Percentiles rank a stretch among this genome's conserved stretches.
These are phyloP conservation scores for Orycteropus afer DNA, from an alignment of 2,113 vertebrate species.

Conservation along the genomic window DNA sequence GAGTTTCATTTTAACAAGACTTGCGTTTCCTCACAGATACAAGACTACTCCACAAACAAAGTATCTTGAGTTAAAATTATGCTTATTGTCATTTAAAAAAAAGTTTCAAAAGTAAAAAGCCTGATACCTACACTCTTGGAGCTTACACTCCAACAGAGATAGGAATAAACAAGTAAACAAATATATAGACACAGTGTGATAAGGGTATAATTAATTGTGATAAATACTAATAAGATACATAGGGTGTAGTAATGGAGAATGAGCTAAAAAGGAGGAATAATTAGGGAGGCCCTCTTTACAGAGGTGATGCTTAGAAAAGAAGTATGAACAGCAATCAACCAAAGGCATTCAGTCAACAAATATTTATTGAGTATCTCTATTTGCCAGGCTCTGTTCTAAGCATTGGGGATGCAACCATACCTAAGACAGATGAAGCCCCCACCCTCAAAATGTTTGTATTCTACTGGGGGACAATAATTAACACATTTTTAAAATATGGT, in stretches of 20 bases:
- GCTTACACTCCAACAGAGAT: not conserved
- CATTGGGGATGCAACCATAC: not conserved
- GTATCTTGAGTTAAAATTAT: not conserved
- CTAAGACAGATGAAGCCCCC: not conserved
- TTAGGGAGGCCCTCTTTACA: not conserved
- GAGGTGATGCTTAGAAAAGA: constrained; percentile 9
- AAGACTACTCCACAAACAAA: not conserved
- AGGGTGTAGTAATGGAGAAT: not conserved
- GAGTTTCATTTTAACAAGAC: constrained; percentile 12
- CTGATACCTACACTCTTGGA: not conserved
- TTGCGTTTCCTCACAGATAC: constrained; percentile 10
- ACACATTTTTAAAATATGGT: not conserved
- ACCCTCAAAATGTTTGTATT: not conserved
- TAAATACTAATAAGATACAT: not conserved
- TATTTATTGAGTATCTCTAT: not conserved
- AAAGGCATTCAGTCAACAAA: constrained; percentile 31
- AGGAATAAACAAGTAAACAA: not conserved
- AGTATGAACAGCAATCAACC: not conserved
- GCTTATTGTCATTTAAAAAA: not conserved
- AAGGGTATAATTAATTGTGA: not conserved
- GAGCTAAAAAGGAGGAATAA: not conserved
- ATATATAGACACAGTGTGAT: not conserved
- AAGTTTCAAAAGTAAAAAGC: not conserved
- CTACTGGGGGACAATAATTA: not conserved
- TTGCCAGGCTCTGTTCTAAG: not conserved